Base-by-base conservation (phyloP, 1,140 invertebrate genomes). In the Aphis gossypii region DNA sequence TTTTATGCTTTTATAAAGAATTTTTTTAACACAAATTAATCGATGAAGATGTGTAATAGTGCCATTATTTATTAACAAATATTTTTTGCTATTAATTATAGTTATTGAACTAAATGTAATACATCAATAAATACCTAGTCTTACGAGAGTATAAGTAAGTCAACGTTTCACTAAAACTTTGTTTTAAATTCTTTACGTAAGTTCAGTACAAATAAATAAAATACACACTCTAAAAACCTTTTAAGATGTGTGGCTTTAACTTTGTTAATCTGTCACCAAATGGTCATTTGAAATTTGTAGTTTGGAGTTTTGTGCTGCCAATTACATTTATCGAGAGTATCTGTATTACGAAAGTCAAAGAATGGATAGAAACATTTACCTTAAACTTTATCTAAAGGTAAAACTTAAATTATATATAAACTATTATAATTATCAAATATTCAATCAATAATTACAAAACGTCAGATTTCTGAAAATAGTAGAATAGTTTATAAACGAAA, bases 241-340 rank as follows among this genome's bases (percentile, higher is more conserved):
- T 89, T 89, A 89, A 89, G 21, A n/a, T 51, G 5, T 35, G 1
- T 1, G 14, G 11, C 88, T 89, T 8, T 56, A 54, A 89, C 48
- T 89, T 21, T 21, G 48, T 89, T 89, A 89, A 89, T 56, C n/a
- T 56, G 21, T 89, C 88, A 35, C 35, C 88, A 41, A 89, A 35
- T 89, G 48, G 35, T 54, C 51, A 9, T 56, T 56, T 54, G 35
- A 38, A 89, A 89, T 38, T 89, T 54, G 87, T 89, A 89, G 48
- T 89, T 41, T 41, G 11, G 3, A 21, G 88, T 89, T 56, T 56
- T 56, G 30, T 56, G 23, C 41, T 41, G 25, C 35, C 35, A 89
- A 89, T 76, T 76, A 76, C n/a, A 76, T n/a, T 14, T 18, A 76
- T 76, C 14, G 14, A 76, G 14, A n/a, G 60, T 76, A 76, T n/a